Evolutionary conservation across 2,113 vertebrate species (phyloP).

Genomic region (Trachemys scripta): DNA sequence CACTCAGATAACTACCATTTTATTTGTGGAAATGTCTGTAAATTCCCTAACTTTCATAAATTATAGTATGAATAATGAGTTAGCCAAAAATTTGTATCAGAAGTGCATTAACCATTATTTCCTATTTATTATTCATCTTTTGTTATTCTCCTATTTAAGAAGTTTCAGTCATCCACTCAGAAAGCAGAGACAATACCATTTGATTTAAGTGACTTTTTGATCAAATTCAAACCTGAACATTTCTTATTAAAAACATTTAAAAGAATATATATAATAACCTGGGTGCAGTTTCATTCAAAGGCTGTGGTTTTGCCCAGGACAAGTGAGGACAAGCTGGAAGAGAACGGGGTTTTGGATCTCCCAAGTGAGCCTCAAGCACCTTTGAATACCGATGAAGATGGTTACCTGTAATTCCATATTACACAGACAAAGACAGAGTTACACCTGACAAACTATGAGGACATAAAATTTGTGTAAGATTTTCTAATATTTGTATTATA

Average conservation of each 20-base stretch:
- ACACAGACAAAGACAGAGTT: constrained; percentile 13
- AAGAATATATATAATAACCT: constrained; percentile 82
- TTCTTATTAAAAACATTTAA: neutral
- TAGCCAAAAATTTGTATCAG: constrained; percentile 22
- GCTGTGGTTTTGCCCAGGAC: constrained; percentile 98
- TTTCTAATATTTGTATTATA: neutral
- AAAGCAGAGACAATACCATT: neutral
- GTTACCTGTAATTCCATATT: constrained; percentile 84
- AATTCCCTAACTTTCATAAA: neutral
- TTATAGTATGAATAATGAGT: neutral
- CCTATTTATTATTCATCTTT: neutral
- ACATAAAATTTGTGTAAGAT: neutral
- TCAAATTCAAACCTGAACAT: neutral
- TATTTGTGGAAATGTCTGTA: constrained; percentile 30
- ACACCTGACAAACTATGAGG: neutral
- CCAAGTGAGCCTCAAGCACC: constrained; percentile 93
- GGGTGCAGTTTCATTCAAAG: constrained; percentile 96
- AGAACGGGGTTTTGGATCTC: constrained; percentile 93
- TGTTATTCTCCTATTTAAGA: constrained; percentile 11
- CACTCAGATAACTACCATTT: neutral
- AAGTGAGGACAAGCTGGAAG: constrained; percentile 97
- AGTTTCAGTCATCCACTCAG: constrained; percentile 2
- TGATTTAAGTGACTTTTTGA: neutral
- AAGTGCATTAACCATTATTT: constrained; percentile 8
- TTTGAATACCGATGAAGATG: constrained; percentile 98